Evolutionary conservation across 2,113 vertebrate species (phyloP).

Genomic region (Podocnemis expansa): DNA sequence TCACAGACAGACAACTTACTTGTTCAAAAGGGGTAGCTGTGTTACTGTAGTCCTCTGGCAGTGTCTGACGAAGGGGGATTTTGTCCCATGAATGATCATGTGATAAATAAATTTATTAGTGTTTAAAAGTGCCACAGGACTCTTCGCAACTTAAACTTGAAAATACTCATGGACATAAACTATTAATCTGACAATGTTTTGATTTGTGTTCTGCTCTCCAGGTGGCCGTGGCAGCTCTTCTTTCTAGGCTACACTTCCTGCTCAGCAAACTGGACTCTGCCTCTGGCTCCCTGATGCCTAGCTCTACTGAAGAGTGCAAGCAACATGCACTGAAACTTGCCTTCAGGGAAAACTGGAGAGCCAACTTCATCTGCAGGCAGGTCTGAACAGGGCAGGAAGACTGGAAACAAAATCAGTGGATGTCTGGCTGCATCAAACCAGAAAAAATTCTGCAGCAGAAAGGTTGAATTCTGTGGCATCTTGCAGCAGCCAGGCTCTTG

Average conservation of each 20-base stretch:
- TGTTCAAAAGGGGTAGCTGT: too few relatives aligned
- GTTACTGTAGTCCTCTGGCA: too few relatives aligned
- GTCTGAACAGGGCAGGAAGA: not conserved
- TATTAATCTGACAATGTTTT: not conserved
- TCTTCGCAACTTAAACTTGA: not conserved
- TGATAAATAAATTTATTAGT: too few relatives aligned
- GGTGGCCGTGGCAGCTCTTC: not conserved
- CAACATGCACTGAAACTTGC: not conserved
- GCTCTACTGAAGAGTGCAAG: not conserved
- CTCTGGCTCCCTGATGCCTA: not conserved
- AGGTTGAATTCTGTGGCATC: not conserved
- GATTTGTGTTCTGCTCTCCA: not conserved
- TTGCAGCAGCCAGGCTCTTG: not conserved
- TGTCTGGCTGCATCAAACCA: not conserved
- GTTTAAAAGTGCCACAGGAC: too few relatives aligned
- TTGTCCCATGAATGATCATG: too few relatives aligned
- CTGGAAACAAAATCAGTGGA: not conserved
- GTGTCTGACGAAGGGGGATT: too few relatives aligned
- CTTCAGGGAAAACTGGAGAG: not conserved
- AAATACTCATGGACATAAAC: not conserved
- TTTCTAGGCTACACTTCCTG: not conserved
- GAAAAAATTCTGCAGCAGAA: not conserved
- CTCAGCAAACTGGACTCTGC: not conserved
- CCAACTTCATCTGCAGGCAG: not conserved
- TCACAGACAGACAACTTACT: too few relatives aligned